Conservation (phyloP, 2,113 vertebrate genomes). For the Rattus rattus region DNA sequence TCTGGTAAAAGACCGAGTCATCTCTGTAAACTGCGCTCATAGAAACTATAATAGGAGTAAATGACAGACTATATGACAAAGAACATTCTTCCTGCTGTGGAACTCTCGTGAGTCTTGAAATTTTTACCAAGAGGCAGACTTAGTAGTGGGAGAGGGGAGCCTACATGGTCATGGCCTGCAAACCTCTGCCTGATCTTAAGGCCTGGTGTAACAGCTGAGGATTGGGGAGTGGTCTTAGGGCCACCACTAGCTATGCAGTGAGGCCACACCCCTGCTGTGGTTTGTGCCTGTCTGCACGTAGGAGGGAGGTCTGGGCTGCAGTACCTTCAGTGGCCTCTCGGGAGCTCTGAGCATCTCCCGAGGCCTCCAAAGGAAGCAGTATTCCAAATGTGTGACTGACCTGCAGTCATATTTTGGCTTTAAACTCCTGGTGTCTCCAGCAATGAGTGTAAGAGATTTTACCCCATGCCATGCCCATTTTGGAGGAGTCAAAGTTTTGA, state of each 20-base stretch:
- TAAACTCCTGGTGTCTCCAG: not conserved
- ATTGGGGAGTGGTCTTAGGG: not conserved
- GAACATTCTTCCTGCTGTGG: not conserved
- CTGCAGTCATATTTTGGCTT: not conserved
- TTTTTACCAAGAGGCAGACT: not conserved
- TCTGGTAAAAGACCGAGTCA: not conserved
- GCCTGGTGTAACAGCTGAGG: not conserved
- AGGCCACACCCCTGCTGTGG: conserved; percentile 32
- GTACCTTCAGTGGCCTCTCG: conserved; percentile 67
- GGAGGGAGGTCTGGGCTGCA: conserved; percentile 72
- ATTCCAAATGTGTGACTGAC: not conserved
- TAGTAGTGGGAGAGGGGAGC: not conserved
- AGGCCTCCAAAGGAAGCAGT: not conserved
- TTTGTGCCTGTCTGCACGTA: conserved; percentile 83
- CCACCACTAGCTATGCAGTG: not conserved
- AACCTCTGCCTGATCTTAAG: conserved; percentile 18
- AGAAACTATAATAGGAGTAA: not conserved
- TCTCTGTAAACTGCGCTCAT: not conserved
- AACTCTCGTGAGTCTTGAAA: not conserved
- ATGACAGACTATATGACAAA: not conserved
- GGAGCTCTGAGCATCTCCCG: not conserved
- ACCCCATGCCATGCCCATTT: not conserved
- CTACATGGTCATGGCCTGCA: not conserved
- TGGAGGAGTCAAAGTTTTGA: not conserved
- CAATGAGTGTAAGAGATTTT: not conserved